Evolutionary conservation across 2,888 invertebrate species (phyloP).

Genomic region (Agrotis puta): DNA sequence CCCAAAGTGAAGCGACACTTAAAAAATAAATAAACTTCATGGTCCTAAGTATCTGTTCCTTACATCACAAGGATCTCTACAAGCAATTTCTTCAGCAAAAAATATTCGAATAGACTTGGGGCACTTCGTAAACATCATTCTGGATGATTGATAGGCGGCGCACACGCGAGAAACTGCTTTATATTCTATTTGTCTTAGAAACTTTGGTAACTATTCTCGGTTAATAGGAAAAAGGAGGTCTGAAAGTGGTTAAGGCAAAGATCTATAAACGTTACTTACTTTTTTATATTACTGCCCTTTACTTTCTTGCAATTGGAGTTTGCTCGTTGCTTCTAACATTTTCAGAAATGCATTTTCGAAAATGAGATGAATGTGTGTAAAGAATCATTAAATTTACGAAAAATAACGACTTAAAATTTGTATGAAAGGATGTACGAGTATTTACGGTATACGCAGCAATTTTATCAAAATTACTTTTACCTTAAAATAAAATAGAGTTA

Average conservation of each 20-base stretch:
- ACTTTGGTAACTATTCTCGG: constrained; percentile 69
- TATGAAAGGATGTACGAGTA: too few relatives aligned
- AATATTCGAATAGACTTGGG: constrained; percentile 63
- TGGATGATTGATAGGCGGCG: constrained; percentile 78
- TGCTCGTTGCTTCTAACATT: too few relatives aligned
- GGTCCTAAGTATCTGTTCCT: not conserved
- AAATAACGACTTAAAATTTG: too few relatives aligned
- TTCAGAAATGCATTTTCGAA: too few relatives aligned
- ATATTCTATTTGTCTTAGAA: constrained; percentile 82
- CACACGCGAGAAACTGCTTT: constrained; percentile 80
- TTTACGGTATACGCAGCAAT: too few relatives aligned
- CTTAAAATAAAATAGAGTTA: too few relatives aligned
- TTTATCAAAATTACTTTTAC: too few relatives aligned
- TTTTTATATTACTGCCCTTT: too few relatives aligned
- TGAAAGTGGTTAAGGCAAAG: constrained; percentile 22
- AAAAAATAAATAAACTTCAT: not conserved
- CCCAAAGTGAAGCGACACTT: not conserved
- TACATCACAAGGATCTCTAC: constrained; percentile 19
- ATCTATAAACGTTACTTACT: not conserved
- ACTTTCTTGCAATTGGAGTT: too few relatives aligned
- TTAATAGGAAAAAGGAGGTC: constrained; percentile 37
- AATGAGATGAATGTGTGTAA: too few relatives aligned
- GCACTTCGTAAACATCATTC: constrained; percentile 71
- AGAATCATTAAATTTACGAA: too few relatives aligned
- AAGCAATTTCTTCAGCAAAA: constrained; percentile 19